phyloP scores from a whole-genome alignment of 2,113 vertebrate genomes.

The Clarias macrocephalus region DNA sequence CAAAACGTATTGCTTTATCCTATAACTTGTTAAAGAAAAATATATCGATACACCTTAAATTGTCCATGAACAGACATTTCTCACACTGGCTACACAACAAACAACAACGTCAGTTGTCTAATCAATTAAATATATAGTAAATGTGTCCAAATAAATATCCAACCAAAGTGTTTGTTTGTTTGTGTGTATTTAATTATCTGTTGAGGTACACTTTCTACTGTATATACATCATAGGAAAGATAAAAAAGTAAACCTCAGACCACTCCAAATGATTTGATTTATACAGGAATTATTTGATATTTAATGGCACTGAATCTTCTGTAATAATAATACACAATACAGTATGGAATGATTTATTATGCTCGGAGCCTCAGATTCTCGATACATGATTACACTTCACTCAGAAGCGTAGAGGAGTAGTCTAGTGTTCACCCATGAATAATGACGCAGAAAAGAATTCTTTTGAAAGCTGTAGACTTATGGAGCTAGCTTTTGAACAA shows the following conservation, averaged over 20 bases:
- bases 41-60: no score
- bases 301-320: not conserved
- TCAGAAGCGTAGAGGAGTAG: not conserved
- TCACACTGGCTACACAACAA: not conserved
- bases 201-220: not conserved
- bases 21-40: no score
- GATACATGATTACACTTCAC: not conserved
- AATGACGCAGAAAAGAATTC: not conserved
- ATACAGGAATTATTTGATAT: not conserved
- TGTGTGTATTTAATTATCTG: not conserved
- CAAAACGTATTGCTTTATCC: no score
- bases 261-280: not conserved
- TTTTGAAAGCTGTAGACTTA: not conserved
- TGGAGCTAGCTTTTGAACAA: not conserved
- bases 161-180: no score
- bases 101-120: not conserved
- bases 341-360: not conserved
- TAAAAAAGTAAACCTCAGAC: not conserved
- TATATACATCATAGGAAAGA: not conserved
- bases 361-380: no score
- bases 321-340: not conserved
- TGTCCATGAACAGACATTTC: not conserved
- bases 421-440: not conserved
- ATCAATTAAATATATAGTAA: not conserved
- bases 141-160: not conserved